Evolutionary conservation across 2,113 vertebrate species (phyloP), one percentile per base, ranked within the genome.

Genomic region (Callopanchax toddi): DNA sequence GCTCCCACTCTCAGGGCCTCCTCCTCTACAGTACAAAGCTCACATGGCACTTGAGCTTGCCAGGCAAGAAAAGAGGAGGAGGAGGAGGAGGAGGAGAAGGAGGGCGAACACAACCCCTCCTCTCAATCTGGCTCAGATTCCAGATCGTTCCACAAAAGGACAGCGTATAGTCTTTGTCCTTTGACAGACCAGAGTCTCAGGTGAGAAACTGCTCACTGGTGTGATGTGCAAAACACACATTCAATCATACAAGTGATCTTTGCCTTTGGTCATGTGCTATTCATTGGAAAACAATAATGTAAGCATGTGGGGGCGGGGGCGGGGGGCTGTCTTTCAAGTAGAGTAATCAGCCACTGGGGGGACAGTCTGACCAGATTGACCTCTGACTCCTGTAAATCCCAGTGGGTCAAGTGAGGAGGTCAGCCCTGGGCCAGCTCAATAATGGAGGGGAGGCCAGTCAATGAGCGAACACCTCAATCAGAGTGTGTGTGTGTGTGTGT

Each of bases 211-310:
- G 50, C 65, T 71, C 42, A 57, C 43, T 74, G 56, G 63, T n/a
- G n/a, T n/a, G 52, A 72, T 12, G 50, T 58, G 62, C 21, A 68
- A 61, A 78, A 37, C 39, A 61, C 25, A 44, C 20, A 39, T 67
- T 78, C 65, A 72, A 43, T 79, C 67, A 72, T 49, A 43, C 60
- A 43, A 26, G 55, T 59, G 26, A 25, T 50, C 54, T 57, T 71
- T 78, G 42, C 49, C 44, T 79, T 81, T 66, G 36, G 71, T 79
- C 59, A 52, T 70, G 43, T 56, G 23, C 32, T 74, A 56, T 58
- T 87, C 71, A 87, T 83, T 68, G 79, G 69, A 82, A 87, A 81
- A 84, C 76, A 81, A 82, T 82, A 86, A 82, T 66, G 42, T 20
- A 32, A 70, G 75, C 48, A 61, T 12, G 29, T 32, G 5, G 3